Evolutionary conservation across 1,140 invertebrate species (phyloP), one percentile per base, ranked within the genome.

Genomic region (Hycleus phaleratus): DNA sequence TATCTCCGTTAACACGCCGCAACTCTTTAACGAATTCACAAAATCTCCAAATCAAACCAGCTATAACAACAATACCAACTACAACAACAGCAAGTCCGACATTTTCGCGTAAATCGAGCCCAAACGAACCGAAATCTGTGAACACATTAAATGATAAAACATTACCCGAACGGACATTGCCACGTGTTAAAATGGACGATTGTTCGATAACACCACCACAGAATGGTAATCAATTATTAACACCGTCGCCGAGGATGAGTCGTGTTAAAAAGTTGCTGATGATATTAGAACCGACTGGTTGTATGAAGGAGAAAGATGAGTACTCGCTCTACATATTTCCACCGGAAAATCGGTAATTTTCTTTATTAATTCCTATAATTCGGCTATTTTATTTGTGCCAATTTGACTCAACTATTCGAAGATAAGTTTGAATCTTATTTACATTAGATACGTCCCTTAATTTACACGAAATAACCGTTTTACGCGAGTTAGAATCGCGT

Each of bases 261-360:
- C 26, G 51, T 5, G 42, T 59, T 7, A 65, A 59, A 26, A 55
- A 67, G 12, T 46, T 63, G n/a, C 24, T 65, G 26, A 32, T 56
- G 46, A 53, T 63, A 64, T 80, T 87, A 59, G 84, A 88, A 67
- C 84, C 85, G 12, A 85, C 82, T 57, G 86, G 86, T 45, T 95
- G 88, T 76, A 82, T 96, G 67, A 87, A 90, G 70, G 86, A 90
- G 66, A 81, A 91, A 64, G 84, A 89, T 55, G 88, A 95, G 69
- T 93, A 87, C 75, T 88, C 93, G 0, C 76, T 95, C 32, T 97
- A 93, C 71, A 71, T 97, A 52, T 93, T 97, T 72, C 80, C 88
- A 43, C 85, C 85, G 38, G 82, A 90, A 58, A 93, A 94, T 76
- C 80, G 77, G 88, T 91, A 81, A 79, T 45, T 32, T 32, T 32